A percentile compares a stretch with the other conserved stretches of the same genome.
Evolutionary conservation across 1,140 invertebrate genomes (phyloP).

Genomic region (Drosophila pandora): DNA sequence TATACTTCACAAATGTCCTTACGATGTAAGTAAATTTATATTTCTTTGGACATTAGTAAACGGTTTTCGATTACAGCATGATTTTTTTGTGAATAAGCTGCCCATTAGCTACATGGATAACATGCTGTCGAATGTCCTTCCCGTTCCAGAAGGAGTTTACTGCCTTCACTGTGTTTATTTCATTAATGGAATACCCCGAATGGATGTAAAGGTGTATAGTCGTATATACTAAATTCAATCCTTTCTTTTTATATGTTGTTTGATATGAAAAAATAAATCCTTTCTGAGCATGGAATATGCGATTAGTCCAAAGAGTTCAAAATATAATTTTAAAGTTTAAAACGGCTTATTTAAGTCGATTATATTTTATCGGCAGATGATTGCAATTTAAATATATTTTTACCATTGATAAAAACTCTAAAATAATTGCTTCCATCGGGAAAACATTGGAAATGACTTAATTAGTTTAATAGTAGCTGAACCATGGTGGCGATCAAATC

Average conservation of each 20-base stretch:
- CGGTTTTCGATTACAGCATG: neutral
- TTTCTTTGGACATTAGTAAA: neutral
- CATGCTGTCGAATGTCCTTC: slow-evolving; percentile 6
- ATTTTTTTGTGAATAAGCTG: slow-evolving; percentile 22
- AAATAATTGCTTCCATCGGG: too few relatives aligned
- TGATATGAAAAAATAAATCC: too few relatives aligned
- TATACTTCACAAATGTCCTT: slow-evolving; percentile 23
- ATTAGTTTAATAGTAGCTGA: neutral
- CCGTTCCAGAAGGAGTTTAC: slow-evolving; percentile 26
- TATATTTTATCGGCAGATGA: too few relatives aligned
- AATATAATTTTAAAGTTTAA: too few relatives aligned
- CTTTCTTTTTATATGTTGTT: too few relatives aligned
- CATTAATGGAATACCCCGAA: neutral
- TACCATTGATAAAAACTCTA: too few relatives aligned
- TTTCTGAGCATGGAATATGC: too few relatives aligned
- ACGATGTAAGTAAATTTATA: slow-evolving; percentile 16
- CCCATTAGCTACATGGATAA: slow-evolving; percentile 16
- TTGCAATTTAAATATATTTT: too few relatives aligned
- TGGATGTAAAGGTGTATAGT: neutral
- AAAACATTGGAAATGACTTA: too few relatives aligned
- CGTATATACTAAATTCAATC: neutral
- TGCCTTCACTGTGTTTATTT: neutral
- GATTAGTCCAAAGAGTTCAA: too few relatives aligned
- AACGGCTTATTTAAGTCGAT: too few relatives aligned
- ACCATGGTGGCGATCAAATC: neutral